phyloP scores from a whole-genome alignment of 2,113 vertebrate species.

The Labeo catla region DNA sequence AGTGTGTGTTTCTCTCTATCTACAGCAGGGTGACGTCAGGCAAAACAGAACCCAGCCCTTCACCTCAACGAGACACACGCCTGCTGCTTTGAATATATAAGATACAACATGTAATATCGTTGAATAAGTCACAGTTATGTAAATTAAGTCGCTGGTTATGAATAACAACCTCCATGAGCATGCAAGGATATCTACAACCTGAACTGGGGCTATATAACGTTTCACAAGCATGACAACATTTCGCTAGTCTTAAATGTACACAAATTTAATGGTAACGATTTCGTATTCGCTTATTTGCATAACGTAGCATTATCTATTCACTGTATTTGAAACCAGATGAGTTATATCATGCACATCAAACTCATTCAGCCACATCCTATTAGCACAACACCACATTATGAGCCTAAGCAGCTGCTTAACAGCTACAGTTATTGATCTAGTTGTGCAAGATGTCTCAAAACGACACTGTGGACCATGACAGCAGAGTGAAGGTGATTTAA shows the following conservation, averaged over 20 bases:
- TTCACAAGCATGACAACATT: background rate
- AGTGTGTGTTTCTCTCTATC: background rate
- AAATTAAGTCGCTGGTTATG: background rate
- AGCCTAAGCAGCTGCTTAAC: background rate
- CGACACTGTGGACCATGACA: background rate
- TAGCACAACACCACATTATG: background rate
- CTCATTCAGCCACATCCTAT: background rate
- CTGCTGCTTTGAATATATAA: constrained; percentile 1
- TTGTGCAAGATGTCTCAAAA: background rate
- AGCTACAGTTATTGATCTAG: background rate
- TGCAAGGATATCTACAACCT: background rate
- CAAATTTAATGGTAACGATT: background rate
- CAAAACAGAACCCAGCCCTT: constrained; percentile 46
- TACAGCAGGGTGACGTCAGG: constrained; percentile 56
- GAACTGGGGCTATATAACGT: background rate
- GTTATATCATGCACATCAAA: too few species aligned
- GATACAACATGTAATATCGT: background rate
- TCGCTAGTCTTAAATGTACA: background rate
- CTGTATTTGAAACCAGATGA: background rate
- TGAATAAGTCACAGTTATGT: background rate
- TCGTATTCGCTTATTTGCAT: background rate
- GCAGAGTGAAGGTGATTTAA: background rate
- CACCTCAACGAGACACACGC: constrained; percentile 28
- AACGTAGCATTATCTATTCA: background rate
- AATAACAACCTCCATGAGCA: background rate